phyloP scores from a whole-genome alignment of 2,113 vertebrate species.

The Rhea americana region DNA sequence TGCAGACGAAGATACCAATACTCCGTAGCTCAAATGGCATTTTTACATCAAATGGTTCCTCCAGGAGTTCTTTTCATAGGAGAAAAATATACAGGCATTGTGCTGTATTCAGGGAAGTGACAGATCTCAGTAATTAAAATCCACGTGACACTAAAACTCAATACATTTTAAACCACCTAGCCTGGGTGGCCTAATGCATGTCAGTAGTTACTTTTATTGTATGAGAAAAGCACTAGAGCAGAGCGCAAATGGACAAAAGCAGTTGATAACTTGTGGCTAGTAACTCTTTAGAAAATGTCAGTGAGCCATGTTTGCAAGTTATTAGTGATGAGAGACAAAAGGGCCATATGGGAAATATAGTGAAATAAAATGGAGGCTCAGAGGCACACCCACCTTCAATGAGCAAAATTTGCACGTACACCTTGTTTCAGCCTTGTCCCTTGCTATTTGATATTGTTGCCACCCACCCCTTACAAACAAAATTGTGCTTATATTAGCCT shows the following conservation, averaged over 20 bases:
- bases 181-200: background rate
- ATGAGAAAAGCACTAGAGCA: background rate
- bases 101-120: background rate
- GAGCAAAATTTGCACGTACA: background rate
- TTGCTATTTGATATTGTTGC: background rate
- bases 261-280: background rate
- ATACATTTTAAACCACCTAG: background rate
- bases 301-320: background rate
- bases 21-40: background rate
- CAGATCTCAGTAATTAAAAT: background rate
- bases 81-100: background rate
- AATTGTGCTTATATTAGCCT: background rate
- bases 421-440: background rate
- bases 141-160: background rate
- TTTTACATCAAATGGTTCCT: background rate
- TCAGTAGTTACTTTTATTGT: background rate
- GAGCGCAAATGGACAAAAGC: background rate
- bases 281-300: background rate
- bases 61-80: background rate
- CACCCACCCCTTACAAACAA: background rate
- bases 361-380: background rate
- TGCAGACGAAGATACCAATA: background rate
- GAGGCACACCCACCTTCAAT: background rate
- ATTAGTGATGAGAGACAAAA: background rate
- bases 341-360: background rate